These are phyloP conservation scores for Danio choprae DNA, from an alignment of 2,797 vertebrate species.

Conservation along the genomic window DNA sequence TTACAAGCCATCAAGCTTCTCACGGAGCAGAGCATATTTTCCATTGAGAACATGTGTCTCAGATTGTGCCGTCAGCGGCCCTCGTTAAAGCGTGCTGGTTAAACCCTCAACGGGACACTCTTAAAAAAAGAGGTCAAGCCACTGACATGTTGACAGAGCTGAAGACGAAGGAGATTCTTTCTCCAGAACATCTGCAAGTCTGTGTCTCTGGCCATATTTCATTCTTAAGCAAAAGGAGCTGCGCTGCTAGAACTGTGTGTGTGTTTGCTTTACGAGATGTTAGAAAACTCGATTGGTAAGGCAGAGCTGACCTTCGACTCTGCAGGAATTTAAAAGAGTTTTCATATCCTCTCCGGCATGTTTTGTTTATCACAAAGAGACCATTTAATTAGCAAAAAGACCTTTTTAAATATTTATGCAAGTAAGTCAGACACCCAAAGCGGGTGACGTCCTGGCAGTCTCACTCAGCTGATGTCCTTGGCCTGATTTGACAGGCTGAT, in stretches of 20 bases:
- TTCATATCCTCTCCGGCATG: slow-evolving; percentile 44
- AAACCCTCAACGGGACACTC: slow-evolving; percentile 60
- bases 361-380: slow-evolving; percentile 61
- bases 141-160: slow-evolving; percentile 66
- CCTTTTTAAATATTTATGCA: slow-evolving; percentile 77
- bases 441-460: slow-evolving; percentile 64
- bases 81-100: slow-evolving; percentile 62
- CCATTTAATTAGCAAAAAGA: slow-evolving; percentile 73
- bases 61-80: slow-evolving; percentile 60
- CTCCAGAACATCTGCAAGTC: slow-evolving; percentile 60
- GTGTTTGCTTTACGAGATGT: slow-evolving; percentile 58
- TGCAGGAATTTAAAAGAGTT: slow-evolving; percentile 54
- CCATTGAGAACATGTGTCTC: slow-evolving; percentile 65
- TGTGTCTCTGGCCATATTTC: slow-evolving; percentile 60
- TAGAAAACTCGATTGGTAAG: slow-evolving; percentile 43
- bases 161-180: slow-evolving; percentile 60
- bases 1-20: slow-evolving; percentile 44
- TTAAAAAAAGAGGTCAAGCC: slow-evolving; percentile 64
- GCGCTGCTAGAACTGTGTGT: slow-evolving; percentile 36
- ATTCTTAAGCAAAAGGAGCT: slow-evolving; percentile 56
- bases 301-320: slow-evolving; percentile 45
- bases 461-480: slow-evolving; percentile 67
- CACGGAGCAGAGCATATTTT: slow-evolving; percentile 48
- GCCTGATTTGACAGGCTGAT: slow-evolving; percentile 63
- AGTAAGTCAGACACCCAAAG: slow-evolving; percentile 70